phyloP scores from a whole-genome alignment of 30 jellyfish, hydroid and myxozoan genomes.

The Chrysaora quinquecirrha region DNA sequence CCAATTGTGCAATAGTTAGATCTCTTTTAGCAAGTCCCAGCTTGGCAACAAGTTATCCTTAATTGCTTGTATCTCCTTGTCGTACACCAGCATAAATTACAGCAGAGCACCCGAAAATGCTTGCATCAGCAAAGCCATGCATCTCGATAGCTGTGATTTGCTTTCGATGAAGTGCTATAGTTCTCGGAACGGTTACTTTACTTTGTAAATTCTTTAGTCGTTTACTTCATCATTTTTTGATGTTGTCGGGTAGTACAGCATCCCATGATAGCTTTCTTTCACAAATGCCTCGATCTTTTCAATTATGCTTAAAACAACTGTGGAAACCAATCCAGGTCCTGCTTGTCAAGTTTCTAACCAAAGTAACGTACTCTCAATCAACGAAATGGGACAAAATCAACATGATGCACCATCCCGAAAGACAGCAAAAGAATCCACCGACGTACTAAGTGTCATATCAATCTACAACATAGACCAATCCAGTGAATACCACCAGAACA shows the following conservation, averaged over 20 bases:
- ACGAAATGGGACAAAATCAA: too few relatives aligned
- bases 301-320: slow-evolving; percentile 4
- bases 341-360: too few relatives aligned
- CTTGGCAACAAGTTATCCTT: too few relatives aligned
- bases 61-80: slow-evolving; percentile 9
- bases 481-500: too few relatives aligned
- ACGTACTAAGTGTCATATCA: too few relatives aligned
- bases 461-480: too few relatives aligned
- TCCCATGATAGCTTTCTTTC: slow-evolving; percentile 36
- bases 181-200: slow-evolving; percentile 17
- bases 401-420: too few relatives aligned
- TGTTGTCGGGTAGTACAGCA: background rate
- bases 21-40: slow-evolving; percentile 29
- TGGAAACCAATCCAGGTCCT: too few relatives aligned
- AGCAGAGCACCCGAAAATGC: slow-evolving; percentile 14
- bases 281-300: slow-evolving; percentile 47
- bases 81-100: slow-evolving; percentile 15
- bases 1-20: slow-evolving; percentile 41
- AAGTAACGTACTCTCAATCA: too few relatives aligned
- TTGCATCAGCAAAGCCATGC: slow-evolving; percentile 44
- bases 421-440: too few relatives aligned
- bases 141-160: background rate
- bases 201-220: slow-evolving; percentile 14
- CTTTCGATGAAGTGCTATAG: slow-evolving; percentile 4
- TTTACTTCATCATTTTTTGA: background rate